Evolutionary conservation across 2,888 invertebrate species (phyloP).

Genomic region (Cryptocephalus moraei): DNA sequence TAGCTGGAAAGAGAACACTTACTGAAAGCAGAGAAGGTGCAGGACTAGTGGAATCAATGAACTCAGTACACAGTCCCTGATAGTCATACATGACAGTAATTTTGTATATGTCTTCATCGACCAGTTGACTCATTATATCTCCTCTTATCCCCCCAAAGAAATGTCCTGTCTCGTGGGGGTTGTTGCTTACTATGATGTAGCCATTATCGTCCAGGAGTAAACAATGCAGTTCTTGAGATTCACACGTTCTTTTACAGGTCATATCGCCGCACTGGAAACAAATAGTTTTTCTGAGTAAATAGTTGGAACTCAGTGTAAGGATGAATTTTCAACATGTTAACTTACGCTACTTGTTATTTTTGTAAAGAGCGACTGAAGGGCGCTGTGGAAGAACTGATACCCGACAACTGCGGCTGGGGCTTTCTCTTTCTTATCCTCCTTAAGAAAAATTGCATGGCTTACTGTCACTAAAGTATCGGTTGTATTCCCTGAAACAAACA

Average conservation of each 20-base stretch:
- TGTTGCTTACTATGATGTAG: conserved; percentile 65
- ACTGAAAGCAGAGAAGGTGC: conserved; percentile 31
- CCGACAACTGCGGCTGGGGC: conserved; percentile 64
- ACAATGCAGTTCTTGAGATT: conserved; percentile 64
- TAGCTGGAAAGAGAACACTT: conserved; percentile 18
- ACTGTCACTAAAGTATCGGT: conserved; percentile 69
- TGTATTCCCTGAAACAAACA: conserved; percentile 23
- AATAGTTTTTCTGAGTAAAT: too few species aligned
- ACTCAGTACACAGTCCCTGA: conserved; percentile 78
- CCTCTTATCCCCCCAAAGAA: conserved; percentile 74
- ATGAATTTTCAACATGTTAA: conserved; percentile 7
- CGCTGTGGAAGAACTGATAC: conserved; percentile 75
- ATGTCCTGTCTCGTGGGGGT: conserved; percentile 56
- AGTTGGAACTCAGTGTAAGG: neutral
- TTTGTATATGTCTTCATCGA: conserved; percentile 69
- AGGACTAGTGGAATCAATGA: conserved; percentile 48
- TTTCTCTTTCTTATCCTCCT: conserved; percentile 37
- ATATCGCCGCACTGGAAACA: conserved; percentile 21
- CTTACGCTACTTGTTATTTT: conserved; percentile 70
- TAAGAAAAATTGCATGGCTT: conserved; percentile 68
- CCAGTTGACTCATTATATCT: conserved; percentile 64
- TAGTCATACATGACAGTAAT: conserved; percentile 73
- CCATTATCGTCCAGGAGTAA: conserved; percentile 84
- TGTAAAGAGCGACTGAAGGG: conserved; percentile 65
- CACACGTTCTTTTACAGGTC: conserved; percentile 47